Evolutionary conservation across 2,888 invertebrate species (phyloP).

Genomic region (Poecilus cupreus): DNA sequence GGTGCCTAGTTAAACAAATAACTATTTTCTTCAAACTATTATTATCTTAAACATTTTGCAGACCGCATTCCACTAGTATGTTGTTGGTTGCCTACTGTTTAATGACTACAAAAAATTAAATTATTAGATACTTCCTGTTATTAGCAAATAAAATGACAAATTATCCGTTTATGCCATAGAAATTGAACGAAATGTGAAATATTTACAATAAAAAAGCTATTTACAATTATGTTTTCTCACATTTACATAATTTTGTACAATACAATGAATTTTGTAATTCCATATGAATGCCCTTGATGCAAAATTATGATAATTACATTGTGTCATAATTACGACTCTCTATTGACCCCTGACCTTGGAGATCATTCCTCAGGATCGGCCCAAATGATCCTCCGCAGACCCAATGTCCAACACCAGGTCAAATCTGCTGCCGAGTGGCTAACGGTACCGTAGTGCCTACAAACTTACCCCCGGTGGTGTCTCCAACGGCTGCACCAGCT

Average conservation of each 20-base stretch:
- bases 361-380: conserved; percentile 12
- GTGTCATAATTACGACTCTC: no score
- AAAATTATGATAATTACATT: no score
- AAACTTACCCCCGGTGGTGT: neutral
- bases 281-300: no score
- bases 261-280: no score
- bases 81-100: neutral
- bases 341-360: no score
- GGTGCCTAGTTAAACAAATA: no score
- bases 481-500: neutral
- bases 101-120: neutral
- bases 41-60: no score
- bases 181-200: neutral
- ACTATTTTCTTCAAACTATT: no score
- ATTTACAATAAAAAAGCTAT: neutral
- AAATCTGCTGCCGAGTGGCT: conserved; percentile 48
- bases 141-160: neutral
- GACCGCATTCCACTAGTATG: neutral
- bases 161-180: neutral
- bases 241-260: no score
- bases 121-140: neutral
- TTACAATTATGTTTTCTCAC: no score
- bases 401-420: conserved; percentile 15
- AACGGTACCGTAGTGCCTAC: neutral
- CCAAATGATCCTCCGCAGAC: conserved; percentile 32